Evolutionary conservation across 2,797 vertebrate genomes (phyloP), one percentile per base, ranked within the genome.

Genomic region (Falco cherrug): DNA sequence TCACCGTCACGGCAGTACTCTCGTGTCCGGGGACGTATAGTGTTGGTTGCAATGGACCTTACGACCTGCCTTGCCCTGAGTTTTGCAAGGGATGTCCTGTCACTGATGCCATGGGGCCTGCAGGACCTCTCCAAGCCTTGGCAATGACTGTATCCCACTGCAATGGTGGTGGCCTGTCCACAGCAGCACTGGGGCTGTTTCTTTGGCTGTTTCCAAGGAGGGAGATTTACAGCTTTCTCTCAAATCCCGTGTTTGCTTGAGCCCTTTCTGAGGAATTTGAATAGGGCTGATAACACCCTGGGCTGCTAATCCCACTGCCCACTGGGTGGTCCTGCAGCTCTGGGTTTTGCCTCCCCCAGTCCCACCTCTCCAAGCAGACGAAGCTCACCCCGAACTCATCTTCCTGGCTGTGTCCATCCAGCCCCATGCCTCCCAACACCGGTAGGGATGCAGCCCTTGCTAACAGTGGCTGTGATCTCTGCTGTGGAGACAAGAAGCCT

Each of bases 1-100:
- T 89, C 78, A 19, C n/a, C 67, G 22, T n/a, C 70, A 13, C 69
- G 73, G 92, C 65, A 91, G 61, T 65, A 24, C 61, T 22, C 41
- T 56, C 1, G 2, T 78, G 29, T 5, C 57, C 33, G 24, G 69
- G 16, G 20, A 4, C 73, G 35, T 1, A 0, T 57, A 67, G 5
- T 1, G 9, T 26, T 80, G 75, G 57, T 45, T 89, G 88, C 2
- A 4, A 67, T 7, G 47, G 67, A 56, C 56, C 51, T 60, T 31
- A 45, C 54, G 87, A 16, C 56, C 22, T 69, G 47, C 75, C 60
- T 83, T 2, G 5, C 17, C 22, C 39, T 3, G 28, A 6, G 0
- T n/a, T 91, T 54, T 59, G 48, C 68, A 51, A 84, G 50, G n/a
- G 37, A 26, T 85, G 35, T 53, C 51, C 67, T 5, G 11, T 54